Base-by-base conservation (phyloP, 2,113 vertebrate genomes). In the Nannospalax galili region DNA sequence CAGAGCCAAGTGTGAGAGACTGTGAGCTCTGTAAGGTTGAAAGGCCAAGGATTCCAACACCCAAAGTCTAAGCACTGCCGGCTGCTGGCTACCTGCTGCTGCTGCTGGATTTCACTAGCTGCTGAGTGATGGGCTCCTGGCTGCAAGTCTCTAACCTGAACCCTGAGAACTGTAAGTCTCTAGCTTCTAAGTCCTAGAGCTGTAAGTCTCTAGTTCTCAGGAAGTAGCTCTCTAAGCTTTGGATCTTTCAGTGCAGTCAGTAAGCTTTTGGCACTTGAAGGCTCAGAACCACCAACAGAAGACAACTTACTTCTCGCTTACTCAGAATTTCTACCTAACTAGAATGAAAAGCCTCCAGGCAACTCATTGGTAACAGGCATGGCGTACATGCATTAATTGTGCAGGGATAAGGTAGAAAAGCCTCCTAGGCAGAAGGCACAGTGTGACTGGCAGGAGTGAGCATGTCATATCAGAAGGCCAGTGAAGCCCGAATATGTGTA, bases 401-500 rank as follows among this genome's bases (percentile, higher is more conserved):
- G 58, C 30, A 70, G 6, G 15, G 4, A 15, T 35, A 20, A 74
- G 10, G 19, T 8, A 10, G 15, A 85, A 37, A 35, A 35, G 67
- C 22, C 87, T n/a, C 24, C 3, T 1, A 28, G 26, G 32, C 42
- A 40, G 45, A 69, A 91, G 48, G 35, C 67, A 52, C 12, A 19
- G 35, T 3, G 64, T 67, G 72, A 65, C 32, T 22, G 30, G 24
- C 5, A 80, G 72, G 52, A 74, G 24, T 17, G 35, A 45, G 56
- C 37, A 19, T 10, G 42, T 7, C 16, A 35, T 4, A 30, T 60
- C 35, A 70, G 69, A 87, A 74, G 82, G 17, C 12, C 28, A 15
- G 2, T 16, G 11, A 9, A 60, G 28, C 72, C 3, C 0, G 35
- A n/a, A 11, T 1, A 1, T 7, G 24, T 2, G 3, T 12, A 62